Conservation (phyloP, 2,888 invertebrate species). For the Plemyria rubiginata region DNA sequence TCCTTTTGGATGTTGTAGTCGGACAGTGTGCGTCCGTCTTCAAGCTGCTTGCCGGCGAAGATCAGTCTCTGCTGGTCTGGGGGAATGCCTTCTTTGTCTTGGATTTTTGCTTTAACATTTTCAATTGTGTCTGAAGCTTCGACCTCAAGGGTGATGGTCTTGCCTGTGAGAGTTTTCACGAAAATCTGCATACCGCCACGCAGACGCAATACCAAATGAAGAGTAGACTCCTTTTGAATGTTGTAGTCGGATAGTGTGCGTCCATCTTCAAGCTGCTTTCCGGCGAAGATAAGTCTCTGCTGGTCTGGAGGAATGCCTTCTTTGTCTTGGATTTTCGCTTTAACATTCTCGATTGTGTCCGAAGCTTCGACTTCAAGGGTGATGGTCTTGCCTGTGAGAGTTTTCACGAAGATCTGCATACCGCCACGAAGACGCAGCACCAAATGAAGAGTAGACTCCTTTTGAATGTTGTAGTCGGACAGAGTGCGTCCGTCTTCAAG, state of each 20-base stretch:
- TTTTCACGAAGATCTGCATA: constrained; percentile 39
- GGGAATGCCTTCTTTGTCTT: constrained; percentile 32
- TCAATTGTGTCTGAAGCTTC: constrained; percentile 29
- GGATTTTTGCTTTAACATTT: constrained; percentile 30
- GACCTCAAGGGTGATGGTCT: constrained; percentile 32
- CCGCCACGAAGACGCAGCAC: constrained; percentile 38
- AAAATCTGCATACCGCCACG: constrained; percentile 39
- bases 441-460: constrained; percentile 38
- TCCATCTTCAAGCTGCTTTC: constrained; percentile 39
- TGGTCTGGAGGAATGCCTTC: constrained; percentile 40
- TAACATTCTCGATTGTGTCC: constrained; percentile 36
- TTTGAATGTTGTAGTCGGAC: constrained; percentile 40
- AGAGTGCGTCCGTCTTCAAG: constrained; percentile 40
- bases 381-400: constrained; percentile 36
- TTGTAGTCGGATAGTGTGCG: constrained; percentile 38
- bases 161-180: constrained; percentile 31
- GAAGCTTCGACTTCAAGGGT: constrained; percentile 36
- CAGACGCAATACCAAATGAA: constrained; percentile 35
- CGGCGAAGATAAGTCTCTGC: constrained; percentile 38
- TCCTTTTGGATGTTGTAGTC: constrained; percentile 33
- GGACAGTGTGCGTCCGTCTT: constrained; percentile 29
- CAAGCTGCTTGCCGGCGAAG: constrained; percentile 31
- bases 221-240: constrained; percentile 37
- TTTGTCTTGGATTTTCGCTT: constrained; percentile 38
- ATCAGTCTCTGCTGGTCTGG: constrained; percentile 31